Evolutionary conservation across 1,140 invertebrate species (phyloP), one percentile per base, ranked within the genome.

Genomic region (Drepana arcuata): DNA sequence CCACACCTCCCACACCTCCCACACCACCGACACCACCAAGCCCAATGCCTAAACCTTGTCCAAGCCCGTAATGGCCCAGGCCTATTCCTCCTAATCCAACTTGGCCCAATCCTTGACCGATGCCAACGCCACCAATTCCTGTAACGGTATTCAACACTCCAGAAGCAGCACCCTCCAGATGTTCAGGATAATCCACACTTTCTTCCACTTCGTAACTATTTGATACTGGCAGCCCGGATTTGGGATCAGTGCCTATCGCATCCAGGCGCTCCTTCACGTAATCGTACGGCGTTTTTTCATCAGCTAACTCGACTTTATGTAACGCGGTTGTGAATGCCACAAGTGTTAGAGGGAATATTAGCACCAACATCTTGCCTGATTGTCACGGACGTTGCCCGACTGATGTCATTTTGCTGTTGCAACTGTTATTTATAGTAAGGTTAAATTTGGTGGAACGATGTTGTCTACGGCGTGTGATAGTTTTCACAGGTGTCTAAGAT

Each of bases 121-220:
- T 49, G 3, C 66, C 62, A 14, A 39, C 38, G 3, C 54, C 66
- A 34, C 67, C 68, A 37, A 69, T 58, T 41, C 68, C 68, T 23
- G 59, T 32, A 13, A 79, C 77, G 14, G 80, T 70, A 35, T 79
- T 81, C 24, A 80, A 53, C 35, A 79, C 64, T 12, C 61, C 51
- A 12, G 81, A 80, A n/a, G 75, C 81, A 5, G 77, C 73, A 52
- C 63, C 71, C 40, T 67, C 61, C 1, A 79, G 44, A 18, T 79
- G 49, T 16, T 81, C 67, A 9, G 82, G 79, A 38, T 83, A 77
- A 53, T 81, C 77, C 30, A 55, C 71, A 58, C 69, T 77, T 65
- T 83, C 80, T 69, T 81, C 79, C 9, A 84, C 68, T 68, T 83
- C 72, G 36, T 83, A 84, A 7, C 63, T 68, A 27, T 50, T 68